Conservation (phyloP, 2,113 vertebrate genomes). For the Steatornis caripensis region DNA sequence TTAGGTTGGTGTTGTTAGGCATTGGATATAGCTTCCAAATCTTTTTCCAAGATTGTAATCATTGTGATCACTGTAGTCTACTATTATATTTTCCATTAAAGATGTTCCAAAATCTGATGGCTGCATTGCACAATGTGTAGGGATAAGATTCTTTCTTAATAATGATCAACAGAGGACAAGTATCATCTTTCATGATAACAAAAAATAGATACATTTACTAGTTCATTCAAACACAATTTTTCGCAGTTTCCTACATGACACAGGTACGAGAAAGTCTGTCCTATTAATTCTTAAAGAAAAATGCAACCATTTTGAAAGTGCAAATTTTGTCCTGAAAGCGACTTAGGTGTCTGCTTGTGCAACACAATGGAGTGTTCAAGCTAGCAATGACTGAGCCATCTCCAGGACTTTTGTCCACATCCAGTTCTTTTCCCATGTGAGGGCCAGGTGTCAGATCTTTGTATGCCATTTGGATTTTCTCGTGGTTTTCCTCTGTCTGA, state of each 20-base stretch:
- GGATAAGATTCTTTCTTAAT: neutral
- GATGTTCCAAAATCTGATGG: neutral
- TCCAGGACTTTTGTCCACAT: neutral
- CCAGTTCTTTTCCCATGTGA: neutral
- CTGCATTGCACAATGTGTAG: neutral
- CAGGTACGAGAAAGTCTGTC: neutral
- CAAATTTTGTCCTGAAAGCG: neutral
- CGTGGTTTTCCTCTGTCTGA: neutral
- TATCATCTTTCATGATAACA: neutral
- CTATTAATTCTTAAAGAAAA: neutral
- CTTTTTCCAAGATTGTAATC: neutral
- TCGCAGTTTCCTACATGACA: neutral
- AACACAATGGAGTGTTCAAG: neutral
- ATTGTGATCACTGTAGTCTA: neutral
- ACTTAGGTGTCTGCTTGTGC: neutral
- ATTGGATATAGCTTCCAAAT: neutral
- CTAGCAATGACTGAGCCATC: neutral
- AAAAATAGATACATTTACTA: neutral
- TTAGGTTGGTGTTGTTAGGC: neutral
- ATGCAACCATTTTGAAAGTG: neutral
- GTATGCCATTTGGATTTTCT: neutral
- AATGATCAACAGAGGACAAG: neutral
- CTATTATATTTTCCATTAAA: neutral
- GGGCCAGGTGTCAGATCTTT: neutral
- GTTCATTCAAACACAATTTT: neutral